phyloP scores from a whole-genome alignment of 2,113 vertebrate genomes.

The Siniperca knerii region DNA sequence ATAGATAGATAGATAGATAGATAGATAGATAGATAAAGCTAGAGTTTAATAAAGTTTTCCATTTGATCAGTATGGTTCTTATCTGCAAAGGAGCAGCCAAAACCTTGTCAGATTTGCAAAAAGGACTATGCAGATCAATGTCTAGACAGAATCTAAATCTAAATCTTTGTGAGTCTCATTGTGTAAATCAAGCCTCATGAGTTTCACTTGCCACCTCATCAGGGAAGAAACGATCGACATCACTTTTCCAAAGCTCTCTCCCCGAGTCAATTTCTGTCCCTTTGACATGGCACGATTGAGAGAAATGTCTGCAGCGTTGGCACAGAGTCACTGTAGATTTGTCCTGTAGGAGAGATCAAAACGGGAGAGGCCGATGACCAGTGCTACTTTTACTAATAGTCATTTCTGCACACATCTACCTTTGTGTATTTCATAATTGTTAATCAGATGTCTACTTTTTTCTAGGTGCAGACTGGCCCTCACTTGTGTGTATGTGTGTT shows the following conservation, averaged over 20 bases:
- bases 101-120: neutral
- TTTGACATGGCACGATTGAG: conserved; percentile 28
- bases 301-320: conserved; percentile 62
- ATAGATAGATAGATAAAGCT: neutral
- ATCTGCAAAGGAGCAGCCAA: neutral
- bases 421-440: neutral
- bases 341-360: neutral
- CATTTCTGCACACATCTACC: neutral
- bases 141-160: neutral
- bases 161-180: conserved; percentile 18
- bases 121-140: conserved; percentile 4
- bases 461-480: neutral
- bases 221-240: conserved; percentile 32
- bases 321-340: conserved; percentile 67
- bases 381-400: neutral
- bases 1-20: neutral
- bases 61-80: neutral
- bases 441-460: neutral
- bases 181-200: conserved; percentile 15
- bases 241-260: conserved; percentile 25
- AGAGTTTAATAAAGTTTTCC: neutral
- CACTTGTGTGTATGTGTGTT: neutral
- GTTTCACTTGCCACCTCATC: conserved; percentile 46
- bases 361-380: neutral
- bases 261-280: conserved; percentile 36